A percentile compares a stretch with the other conserved stretches of the same genome.
phyloP scores from a whole-genome alignment of 2,113 vertebrate species.

The Elephas maximus region DNA sequence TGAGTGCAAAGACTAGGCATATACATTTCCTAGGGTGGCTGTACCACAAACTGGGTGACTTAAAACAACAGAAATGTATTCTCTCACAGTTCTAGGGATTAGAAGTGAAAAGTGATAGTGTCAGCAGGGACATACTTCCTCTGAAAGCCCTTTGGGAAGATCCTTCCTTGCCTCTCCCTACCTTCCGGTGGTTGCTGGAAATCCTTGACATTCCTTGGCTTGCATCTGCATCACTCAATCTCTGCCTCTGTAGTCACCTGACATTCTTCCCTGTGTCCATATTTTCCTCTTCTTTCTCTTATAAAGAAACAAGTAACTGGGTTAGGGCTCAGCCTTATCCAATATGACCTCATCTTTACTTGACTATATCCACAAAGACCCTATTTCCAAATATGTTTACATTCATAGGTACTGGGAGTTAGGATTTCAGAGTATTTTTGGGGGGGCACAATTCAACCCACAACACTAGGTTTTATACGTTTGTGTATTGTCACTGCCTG shows the following conservation, averaged over 20 bases:
- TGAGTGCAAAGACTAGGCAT: not conserved
- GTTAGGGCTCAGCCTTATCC: not conserved
- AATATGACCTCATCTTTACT: not conserved
- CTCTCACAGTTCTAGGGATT: not conserved
- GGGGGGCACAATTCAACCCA: not conserved
- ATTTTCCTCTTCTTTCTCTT: not conserved
- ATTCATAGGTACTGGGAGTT: not conserved
- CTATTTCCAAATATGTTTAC: not conserved
- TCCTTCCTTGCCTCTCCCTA: not conserved
- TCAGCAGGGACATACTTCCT: not conserved
- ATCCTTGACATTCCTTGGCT: not conserved
- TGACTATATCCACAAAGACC: not conserved
- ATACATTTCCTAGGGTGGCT: not conserved
- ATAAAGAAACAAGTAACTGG: not conserved
- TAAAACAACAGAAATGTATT: constrained; percentile 6
- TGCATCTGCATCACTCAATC: not conserved
- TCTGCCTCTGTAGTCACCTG: not conserved
- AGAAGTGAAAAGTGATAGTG: not conserved
- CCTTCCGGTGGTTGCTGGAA: not conserved
- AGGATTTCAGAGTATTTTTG: not conserved
- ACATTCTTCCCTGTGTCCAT: not conserved
- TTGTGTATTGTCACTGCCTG: not conserved
- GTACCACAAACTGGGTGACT: not conserved
- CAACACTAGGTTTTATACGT: not conserved
- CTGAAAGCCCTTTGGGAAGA: not conserved